A percentile compares a stretch with the other conserved stretches of the same genome.
Conservation (phyloP, 2,113 vertebrate genomes). For the Thamnaconus septentrionalis region DNA sequence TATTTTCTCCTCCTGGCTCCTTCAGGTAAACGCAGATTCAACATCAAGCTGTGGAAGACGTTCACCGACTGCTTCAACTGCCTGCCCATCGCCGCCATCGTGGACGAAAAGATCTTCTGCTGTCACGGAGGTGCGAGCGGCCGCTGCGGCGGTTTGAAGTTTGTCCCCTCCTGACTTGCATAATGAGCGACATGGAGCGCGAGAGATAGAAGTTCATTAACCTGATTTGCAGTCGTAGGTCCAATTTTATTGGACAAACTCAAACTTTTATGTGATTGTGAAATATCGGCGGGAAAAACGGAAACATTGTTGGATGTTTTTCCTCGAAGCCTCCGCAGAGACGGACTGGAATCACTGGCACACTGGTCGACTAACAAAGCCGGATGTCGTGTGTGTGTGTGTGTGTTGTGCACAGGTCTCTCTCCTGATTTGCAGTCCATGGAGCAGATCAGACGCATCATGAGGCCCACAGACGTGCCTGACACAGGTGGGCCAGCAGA, state of each 20-base stretch:
- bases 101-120: conserved; percentile 97
- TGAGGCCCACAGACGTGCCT: conserved; percentile 95
- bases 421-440: conserved; percentile 95
- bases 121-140: conserved; percentile 87
- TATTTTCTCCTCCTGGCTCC: background rate
- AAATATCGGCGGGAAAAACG: too few species aligned
- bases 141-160: too few species aligned
- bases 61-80: conserved; percentile 98
- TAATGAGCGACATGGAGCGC: too few species aligned
- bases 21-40: conserved; percentile 92
- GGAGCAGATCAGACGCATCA: conserved; percentile 96
- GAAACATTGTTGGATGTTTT: too few species aligned
- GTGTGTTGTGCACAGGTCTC: conserved; percentile 73
- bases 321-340: too few species aligned
- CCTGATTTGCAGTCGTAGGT: background rate
- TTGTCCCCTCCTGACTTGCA: background rate
- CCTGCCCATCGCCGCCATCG: conserved; percentile 94
- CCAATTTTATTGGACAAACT: background rate
- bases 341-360: too few species aligned
- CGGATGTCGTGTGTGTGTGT: too few species aligned
- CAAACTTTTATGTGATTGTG: too few species aligned
- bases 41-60: conserved; percentile 97
- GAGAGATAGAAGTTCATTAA: background rate
- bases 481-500: conserved; percentile 82
- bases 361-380: too few species aligned